Base-by-base conservation (phyloP, 2,797 vertebrate species). In the Tenualosa ilisha region DNA sequence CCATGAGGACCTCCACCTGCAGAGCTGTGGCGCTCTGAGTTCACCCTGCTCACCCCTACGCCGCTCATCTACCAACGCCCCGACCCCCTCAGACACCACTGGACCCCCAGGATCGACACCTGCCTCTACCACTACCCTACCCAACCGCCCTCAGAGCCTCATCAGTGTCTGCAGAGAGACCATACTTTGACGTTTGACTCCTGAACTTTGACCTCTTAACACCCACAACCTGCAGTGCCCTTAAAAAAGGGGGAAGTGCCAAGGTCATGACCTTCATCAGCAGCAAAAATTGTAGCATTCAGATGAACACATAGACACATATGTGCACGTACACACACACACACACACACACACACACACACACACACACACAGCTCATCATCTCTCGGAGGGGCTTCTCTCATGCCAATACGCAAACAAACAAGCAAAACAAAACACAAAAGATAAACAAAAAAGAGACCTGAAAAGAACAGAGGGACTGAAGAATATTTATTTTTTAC, bases 1-100 rank as follows among this genome's bases (percentile, higher is more conserved):
- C 37, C 93, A 93, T 0, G 94, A 94, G 83, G 97, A 97, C 13
- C 94, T 98, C 85, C 96, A 97, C 88, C 96, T 98, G 26, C 96
- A 92, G 92, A 98, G 97, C 93, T 98, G 97, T 0, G 95, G 96
- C 0, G 96, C 95, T 9, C 91, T 96, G 88, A 97, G 96, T 88
- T 96, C 95, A 0, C 92, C 92, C 0, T 94, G 93, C 86, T 91
- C 91, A 46, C 93, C 92, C 81, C 85, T 91, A 82, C 92, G 89
- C 75, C 94, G 91, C 89, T 91, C n/a, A 17, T 86, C 91, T 87
- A 46, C 90, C 86, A 92, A 85, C 89, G 87, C 81, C 4, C 50
- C 85, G 50, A 86, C 90, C 84, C 93, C 90, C 3, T 88, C 86
- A 20, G 92, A 89, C 89, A 89, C 63, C 85, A 86, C 88, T 90